phyloP scores from a whole-genome alignment of 2,113 vertebrate species.

The Dermatemys mawii region DNA sequence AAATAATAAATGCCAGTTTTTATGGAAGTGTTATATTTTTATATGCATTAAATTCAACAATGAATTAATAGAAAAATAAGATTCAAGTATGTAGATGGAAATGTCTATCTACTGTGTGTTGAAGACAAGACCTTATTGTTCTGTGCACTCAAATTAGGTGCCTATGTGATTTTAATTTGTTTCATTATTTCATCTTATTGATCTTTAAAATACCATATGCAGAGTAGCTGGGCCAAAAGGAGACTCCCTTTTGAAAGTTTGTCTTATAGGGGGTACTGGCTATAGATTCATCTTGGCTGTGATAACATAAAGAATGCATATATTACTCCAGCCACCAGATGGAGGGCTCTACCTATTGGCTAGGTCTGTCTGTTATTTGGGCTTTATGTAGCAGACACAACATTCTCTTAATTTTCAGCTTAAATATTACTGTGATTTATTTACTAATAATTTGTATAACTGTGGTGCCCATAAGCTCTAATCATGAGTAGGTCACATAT shows the following conservation, averaged over 20 bases:
- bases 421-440: background rate
- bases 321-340: slow-evolving; percentile 58
- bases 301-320: background rate
- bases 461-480: background rate
- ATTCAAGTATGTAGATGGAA: background rate
- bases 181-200: background rate
- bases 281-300: background rate
- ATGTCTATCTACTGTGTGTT: background rate
- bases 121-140: background rate
- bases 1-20: background rate
- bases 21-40: background rate
- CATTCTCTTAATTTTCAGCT: background rate
- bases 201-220: fast-evolving
- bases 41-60: background rate
- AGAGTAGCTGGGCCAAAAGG: background rate
- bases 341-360: slow-evolving; percentile 58
- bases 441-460: background rate
- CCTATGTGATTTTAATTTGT: background rate
- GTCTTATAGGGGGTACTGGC: background rate
- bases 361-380: background rate
- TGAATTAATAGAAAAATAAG: background rate
- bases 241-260: background rate
- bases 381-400: background rate
- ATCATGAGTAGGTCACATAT: background rate
- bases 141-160: background rate